These are phyloP conservation scores for Chiloscyllium punctatum DNA, from an alignment of 2,797 vertebrate genomes.

Conservation along the genomic window DNA sequence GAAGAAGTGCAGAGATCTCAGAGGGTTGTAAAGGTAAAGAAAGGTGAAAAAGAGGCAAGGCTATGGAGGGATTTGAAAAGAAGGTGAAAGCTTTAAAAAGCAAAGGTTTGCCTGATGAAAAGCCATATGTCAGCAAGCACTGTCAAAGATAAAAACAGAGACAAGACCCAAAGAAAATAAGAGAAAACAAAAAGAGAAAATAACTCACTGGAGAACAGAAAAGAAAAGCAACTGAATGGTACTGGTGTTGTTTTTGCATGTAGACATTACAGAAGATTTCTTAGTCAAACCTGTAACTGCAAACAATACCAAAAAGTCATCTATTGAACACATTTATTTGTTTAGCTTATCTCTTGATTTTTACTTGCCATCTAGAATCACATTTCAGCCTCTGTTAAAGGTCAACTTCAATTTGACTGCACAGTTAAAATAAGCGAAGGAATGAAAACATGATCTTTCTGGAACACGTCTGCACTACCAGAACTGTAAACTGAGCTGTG, in stretches of 20 bases:
- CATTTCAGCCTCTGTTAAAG: background rate
- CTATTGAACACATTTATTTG: background rate
- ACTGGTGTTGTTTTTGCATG: background rate
- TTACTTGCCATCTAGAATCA: background rate
- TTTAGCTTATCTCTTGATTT: background rate
- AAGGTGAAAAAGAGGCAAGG: background rate
- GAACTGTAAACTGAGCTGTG: background rate
- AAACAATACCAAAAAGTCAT: background rate
- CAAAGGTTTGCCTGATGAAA: background rate
- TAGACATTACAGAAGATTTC: background rate
- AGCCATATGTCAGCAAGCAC: background rate
- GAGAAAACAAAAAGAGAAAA: background rate
- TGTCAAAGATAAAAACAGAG: background rate
- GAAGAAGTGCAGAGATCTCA: background rate
- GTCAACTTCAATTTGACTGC: background rate
- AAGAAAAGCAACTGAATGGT: background rate
- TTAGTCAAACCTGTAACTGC: background rate
- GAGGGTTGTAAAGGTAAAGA: background rate
- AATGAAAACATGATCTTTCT: background rate
- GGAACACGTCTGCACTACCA: background rate
- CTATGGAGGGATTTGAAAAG: background rate
- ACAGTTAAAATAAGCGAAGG: background rate
- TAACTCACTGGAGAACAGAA: background rate
- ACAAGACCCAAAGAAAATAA: background rate
- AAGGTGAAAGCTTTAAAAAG: background rate